phyloP scores from a whole-genome alignment of 2,888 invertebrate genomes.

The Neria commutata region DNA sequence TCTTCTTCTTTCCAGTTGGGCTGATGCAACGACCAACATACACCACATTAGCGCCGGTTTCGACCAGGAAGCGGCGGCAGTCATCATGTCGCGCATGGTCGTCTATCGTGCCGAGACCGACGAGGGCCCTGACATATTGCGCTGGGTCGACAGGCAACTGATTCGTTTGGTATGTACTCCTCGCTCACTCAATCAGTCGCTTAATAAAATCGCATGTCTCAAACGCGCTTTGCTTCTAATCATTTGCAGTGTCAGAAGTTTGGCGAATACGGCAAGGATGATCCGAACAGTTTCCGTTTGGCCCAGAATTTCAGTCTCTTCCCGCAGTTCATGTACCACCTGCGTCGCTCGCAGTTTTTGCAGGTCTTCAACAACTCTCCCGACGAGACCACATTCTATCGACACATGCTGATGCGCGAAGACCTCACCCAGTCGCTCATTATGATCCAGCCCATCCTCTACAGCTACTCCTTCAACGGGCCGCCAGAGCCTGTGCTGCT shows the following conservation, averaged over 20 bases:
- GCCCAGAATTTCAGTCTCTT: constrained; percentile 97
- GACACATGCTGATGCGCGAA: constrained; percentile 97
- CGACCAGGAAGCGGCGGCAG: constrained; percentile 98
- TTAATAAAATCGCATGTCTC: too few relatives aligned
- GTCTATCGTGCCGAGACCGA: constrained; percentile 94
- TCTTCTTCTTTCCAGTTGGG: constrained; percentile 74
- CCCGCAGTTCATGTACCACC: constrained; percentile 99
- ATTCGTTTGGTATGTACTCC: constrained; percentile 81
- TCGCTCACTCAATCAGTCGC: background rate
- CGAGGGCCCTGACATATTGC: constrained; percentile 94
- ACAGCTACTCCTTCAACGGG: constrained; percentile 97
- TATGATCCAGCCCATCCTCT: constrained; percentile 99
- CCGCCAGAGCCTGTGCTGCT: constrained; percentile 96
- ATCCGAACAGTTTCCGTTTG: constrained; percentile 93
- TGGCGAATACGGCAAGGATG: constrained; percentile 97
- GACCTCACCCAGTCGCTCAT: constrained; percentile 96
- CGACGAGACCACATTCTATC: constrained; percentile 98
- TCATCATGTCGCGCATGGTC: constrained; percentile 95
- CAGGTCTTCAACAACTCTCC: constrained; percentile 99
- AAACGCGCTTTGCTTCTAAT: too few relatives aligned
- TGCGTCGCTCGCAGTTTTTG: constrained; percentile 96
- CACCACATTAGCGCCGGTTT: constrained; percentile 94
- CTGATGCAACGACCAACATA: constrained; percentile 87
- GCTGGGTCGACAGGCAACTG: constrained; percentile 98
- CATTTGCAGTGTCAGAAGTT: constrained; percentile 93